Evolutionary conservation across 2,113 vertebrate genomes (phyloP), one percentile per base, ranked within the genome.

Genomic region (Phrynosoma platyrhinos): DNA sequence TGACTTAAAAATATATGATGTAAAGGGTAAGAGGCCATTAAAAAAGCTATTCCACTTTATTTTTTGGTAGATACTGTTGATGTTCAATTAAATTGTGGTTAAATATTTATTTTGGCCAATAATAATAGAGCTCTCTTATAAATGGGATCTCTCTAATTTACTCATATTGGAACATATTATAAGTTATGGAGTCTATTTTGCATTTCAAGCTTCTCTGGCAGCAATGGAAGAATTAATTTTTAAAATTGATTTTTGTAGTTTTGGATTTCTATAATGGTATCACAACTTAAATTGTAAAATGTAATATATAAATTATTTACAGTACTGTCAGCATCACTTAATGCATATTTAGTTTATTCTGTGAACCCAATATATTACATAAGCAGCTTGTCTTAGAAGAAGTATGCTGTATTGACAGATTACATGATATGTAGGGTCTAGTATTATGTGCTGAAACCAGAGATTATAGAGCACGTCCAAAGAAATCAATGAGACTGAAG

Each of bases 261-360:
- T 87, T 87, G 88, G n/a, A 30, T 91, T 92, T 88, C 82, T 83
- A 79, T 92, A 94, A 89, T 88, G 91, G 92, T 93, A 94, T 83
- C 88, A 62, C 58, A 91, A 75, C 93, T 55, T 88, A 92, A 88
- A 74, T 87, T 84, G 81, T 88, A n/a, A 83, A 92, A 88, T 89
- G 85, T 86, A 93, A 80, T 90, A 88, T 85, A 90, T 92, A 88
- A 76, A 12, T 93, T 93, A 92, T 94, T 94, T 90, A 91, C 84
- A 72, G 83, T 83, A 79, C 85, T 90, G 78, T 94, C 82, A 90
- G 90, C 89, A 87, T 78, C 3, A 0, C 66, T 89, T 94, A 91
- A 94, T 91, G 87, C 90, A 88, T 83, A 84, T 69, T 91, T 88
- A 83, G 66, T 86, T 93, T 94, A 91, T 93, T 92, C 77, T 91